Conservation (phyloP, 2,888 invertebrate genomes). For the Plemyria rubiginata region DNA sequence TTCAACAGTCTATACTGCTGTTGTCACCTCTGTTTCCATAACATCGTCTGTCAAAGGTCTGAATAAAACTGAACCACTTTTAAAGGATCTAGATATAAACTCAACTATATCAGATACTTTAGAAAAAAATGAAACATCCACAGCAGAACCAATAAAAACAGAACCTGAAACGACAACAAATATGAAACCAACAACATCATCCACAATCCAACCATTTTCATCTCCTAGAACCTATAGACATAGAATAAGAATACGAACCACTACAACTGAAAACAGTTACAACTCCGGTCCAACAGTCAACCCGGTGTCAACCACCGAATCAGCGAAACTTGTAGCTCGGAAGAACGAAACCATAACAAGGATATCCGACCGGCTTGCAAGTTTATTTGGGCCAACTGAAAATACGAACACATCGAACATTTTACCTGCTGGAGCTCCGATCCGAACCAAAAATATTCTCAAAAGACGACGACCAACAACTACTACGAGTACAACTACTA, state of each 20-base stretch:
- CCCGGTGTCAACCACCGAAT: constrained; percentile 60
- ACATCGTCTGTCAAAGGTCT: constrained; percentile 79
- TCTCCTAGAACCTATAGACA: constrained; percentile 60
- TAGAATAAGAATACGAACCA: constrained; percentile 73
- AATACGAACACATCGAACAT: constrained; percentile 59
- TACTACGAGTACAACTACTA: constrained; percentile 68
- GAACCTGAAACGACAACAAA: constrained; percentile 58
- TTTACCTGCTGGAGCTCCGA: constrained; percentile 36
- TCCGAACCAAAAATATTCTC: constrained; percentile 64
- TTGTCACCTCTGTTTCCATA: constrained; percentile 81
- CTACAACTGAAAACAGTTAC: constrained; percentile 67
- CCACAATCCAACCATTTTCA: constrained; percentile 44
- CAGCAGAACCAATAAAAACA: constrained; percentile 52
- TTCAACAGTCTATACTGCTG: constrained; percentile 81
- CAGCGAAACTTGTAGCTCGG: constrained; percentile 46
- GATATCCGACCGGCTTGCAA: constrained; percentile 63
- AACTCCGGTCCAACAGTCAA: constrained; percentile 59
- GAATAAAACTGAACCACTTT: constrained; percentile 69
- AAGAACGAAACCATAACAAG: constrained; percentile 55
- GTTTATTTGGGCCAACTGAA: constrained; percentile 60
- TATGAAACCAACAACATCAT: constrained; percentile 40
- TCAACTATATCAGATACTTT: constrained; percentile 43
- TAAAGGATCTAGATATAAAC: constrained; percentile 63
- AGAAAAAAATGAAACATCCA: constrained; percentile 52
- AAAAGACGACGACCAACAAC: constrained; percentile 77